A percentile compares a stretch with the other conserved stretches of the same genome.
These are phyloP conservation scores for Synodontis membranacea DNA, from an alignment of 2,113 vertebrate genomes.

Conservation along the genomic window DNA sequence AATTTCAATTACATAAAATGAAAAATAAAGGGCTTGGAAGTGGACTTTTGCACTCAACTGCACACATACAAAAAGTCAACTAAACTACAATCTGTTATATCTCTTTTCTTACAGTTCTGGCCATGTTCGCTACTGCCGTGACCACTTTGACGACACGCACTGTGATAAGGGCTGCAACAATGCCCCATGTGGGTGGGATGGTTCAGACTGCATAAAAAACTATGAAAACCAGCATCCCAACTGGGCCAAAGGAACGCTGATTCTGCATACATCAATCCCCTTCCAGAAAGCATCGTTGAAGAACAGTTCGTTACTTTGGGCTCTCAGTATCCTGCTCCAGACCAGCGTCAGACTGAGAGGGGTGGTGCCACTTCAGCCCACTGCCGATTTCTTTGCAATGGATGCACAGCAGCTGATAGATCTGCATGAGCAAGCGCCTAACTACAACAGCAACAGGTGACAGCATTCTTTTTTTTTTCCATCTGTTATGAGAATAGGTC, in stretches of 20 bases:
- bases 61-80: not conserved
- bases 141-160: constrained; percentile 80
- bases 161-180: constrained; percentile 81
- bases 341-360: constrained; percentile 74
- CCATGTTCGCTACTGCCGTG: constrained; percentile 79
- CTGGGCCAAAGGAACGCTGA: constrained; percentile 73
- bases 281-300: constrained; percentile 60
- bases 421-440: constrained; percentile 55
- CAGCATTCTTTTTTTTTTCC: constrained; percentile 3
- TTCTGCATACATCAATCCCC: constrained; percentile 68
- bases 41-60: not conserved
- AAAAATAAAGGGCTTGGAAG: not conserved
- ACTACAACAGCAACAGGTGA: constrained; percentile 65
- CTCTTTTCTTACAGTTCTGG: constrained; percentile 66
- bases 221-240: constrained; percentile 47
- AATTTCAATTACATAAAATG: not conserved
- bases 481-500: not conserved
- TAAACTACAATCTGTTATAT: not conserved
- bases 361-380: constrained; percentile 55
- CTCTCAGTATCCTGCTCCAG: constrained; percentile 75
- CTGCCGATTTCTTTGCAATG: constrained; percentile 60
- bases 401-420: constrained; percentile 61
- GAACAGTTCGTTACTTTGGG: constrained; percentile 73
- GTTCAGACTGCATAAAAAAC: constrained; percentile 76
- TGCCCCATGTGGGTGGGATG: constrained; percentile 85